These are phyloP conservation scores for Phrynocephalus guinanensis DNA, from an alignment of 2,797 vertebrate species.

Conservation along the genomic window DNA sequence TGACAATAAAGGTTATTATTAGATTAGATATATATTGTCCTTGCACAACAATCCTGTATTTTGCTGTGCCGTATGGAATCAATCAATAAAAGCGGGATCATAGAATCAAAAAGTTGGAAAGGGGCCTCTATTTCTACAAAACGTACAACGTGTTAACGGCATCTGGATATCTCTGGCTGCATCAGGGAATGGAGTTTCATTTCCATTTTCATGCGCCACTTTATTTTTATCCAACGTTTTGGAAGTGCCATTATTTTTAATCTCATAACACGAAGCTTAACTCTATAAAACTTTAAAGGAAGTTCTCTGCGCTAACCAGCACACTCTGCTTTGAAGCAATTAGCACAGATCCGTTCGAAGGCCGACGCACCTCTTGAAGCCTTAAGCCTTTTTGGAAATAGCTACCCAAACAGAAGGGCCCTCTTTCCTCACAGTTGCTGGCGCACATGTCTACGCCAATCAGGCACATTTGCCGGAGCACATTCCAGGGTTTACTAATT, in stretches of 20 bases:
- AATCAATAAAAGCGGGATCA: too few species aligned
- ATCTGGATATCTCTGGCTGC: neutral
- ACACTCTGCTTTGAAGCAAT: constrained; percentile 55
- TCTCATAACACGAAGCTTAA: constrained; percentile 18
- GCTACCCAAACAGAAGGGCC: constrained; percentile 72
- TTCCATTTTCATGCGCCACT: neutral
- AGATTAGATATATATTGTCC: too few species aligned
- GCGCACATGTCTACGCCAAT: constrained; percentile 89
- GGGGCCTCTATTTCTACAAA: too few species aligned
- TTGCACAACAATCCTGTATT: too few species aligned
- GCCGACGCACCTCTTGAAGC: constrained; percentile 63
- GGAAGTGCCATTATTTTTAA: neutral
- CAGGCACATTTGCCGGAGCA: constrained; percentile 80
- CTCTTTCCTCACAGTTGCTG: constrained; percentile 78
- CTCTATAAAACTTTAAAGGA: constrained; percentile 29
- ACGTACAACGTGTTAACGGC: too few species aligned
- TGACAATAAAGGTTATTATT: too few species aligned
- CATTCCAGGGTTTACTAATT: constrained; percentile 81
- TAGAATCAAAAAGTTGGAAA: too few species aligned
- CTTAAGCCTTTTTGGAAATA: constrained; percentile 79
- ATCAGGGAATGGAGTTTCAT: too few species aligned
- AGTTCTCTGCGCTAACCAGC: neutral
- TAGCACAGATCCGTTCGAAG: constrained; percentile 66
- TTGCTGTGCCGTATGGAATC: too few species aligned
- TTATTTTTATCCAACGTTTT: constrained; percentile 13